These are phyloP conservation scores for Charadrius vociferus DNA, from an alignment of 2,113 vertebrate species.

Conservation along the genomic window DNA sequence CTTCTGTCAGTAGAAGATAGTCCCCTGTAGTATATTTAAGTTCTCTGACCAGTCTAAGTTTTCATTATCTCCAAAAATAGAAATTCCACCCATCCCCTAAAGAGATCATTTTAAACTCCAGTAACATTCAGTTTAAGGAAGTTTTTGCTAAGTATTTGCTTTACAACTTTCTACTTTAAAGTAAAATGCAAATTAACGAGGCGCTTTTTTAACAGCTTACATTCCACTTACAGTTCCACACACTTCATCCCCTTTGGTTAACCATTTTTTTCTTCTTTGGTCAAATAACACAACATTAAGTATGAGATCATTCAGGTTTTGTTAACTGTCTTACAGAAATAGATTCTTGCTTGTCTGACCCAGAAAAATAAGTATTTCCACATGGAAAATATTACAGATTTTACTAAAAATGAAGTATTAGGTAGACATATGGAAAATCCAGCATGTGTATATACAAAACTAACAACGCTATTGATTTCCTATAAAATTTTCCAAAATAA, in stretches of 20 bases:
- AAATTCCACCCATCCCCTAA: background rate
- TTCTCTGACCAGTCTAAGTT: background rate
- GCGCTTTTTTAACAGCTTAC: background rate
- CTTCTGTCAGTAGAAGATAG: background rate
- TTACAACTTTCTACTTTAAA: background rate
- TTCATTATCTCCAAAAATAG: conserved; percentile 22
- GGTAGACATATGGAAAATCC: background rate
- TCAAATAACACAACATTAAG: conserved; percentile 17
- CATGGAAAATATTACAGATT: background rate
- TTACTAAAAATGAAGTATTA: background rate
- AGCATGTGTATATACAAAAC: background rate
- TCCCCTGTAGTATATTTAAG: conserved; percentile 27
- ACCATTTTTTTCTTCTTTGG: background rate
- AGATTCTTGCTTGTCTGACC: background rate
- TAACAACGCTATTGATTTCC: no score
- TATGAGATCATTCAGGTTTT: conserved; percentile 40
- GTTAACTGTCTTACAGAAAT: background rate
- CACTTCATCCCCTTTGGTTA: background rate
- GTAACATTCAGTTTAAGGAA: background rate
- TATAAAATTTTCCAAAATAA: no score
- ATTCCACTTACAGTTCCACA: background rate
- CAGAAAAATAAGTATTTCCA: conserved; percentile 23
- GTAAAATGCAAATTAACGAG: background rate
- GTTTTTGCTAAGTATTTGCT: background rate
- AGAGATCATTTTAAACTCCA: background rate